A percentile compares a stretch with the other conserved stretches of the same genome.
Evolutionary conservation across 2,797 vertebrate genomes (phyloP).

Genomic region (Balearica regulorum): DNA sequence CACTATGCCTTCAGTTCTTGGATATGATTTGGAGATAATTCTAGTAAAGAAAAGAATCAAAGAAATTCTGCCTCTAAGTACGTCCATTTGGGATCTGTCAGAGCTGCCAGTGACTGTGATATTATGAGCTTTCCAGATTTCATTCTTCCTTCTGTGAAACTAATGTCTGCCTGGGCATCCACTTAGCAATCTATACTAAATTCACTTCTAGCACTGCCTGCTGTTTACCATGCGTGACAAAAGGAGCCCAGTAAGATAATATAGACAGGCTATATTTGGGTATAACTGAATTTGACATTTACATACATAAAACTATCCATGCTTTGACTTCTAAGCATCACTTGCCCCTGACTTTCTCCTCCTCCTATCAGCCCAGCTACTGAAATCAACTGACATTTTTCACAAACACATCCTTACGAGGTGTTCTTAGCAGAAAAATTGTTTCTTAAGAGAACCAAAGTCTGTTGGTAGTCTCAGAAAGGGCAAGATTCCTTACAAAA

Average conservation of each 20-base stretch:
- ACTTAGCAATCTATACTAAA: background rate
- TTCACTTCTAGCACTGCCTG: background rate
- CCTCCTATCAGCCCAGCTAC: background rate
- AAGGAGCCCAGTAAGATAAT: background rate
- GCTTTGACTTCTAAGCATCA: background rate
- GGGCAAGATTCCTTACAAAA: background rate
- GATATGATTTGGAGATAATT: background rate
- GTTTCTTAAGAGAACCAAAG: background rate
- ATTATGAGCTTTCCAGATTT: background rate
- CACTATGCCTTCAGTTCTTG: background rate
- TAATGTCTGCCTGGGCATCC: background rate
- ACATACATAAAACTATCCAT: background rate
- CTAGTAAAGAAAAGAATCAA: constrained; percentile 15
- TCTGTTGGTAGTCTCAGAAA: background rate
- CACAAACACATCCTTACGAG: background rate
- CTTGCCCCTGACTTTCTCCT: background rate
- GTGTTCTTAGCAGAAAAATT: background rate
- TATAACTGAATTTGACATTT: background rate
- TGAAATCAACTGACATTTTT: background rate
- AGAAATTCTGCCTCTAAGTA: background rate
- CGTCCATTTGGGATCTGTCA: constrained; percentile 15
- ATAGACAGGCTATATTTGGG: background rate
- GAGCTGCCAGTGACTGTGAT: background rate
- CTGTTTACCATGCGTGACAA: background rate
- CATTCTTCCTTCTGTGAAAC: background rate